These are phyloP conservation scores for Toxotes chatareus DNA, from an alignment of 2,113 vertebrate species.

Conservation along the genomic window DNA sequence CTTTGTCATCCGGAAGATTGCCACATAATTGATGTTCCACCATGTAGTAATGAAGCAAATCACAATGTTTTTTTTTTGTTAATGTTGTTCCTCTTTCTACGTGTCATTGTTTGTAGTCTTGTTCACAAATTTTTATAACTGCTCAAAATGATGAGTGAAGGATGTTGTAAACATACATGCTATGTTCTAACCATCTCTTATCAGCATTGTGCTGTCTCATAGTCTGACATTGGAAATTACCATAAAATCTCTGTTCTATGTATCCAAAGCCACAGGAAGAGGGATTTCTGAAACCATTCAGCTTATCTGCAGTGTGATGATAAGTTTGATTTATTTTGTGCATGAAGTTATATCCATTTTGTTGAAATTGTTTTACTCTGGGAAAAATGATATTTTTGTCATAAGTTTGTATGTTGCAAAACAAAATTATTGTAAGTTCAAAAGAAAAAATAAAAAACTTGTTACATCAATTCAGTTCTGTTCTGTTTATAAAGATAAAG, in stretches of 20 bases:
- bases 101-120: background rate
- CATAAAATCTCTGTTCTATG: background rate
- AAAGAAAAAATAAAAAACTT: constrained; percentile 7
- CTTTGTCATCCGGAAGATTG: background rate
- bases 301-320: background rate
- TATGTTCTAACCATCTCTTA: background rate
- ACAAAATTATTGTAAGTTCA: background rate
- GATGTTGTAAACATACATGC: background rate
- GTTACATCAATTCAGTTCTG: background rate
- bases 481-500: background rate
- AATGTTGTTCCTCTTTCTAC: background rate
- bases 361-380: background rate
- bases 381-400: background rate
- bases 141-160: background rate
- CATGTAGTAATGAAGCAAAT: constrained; percentile 6
- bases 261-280: background rate
- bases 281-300: background rate
- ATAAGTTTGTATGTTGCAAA: constrained; percentile 1
- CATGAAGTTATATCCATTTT: constrained; percentile 18
- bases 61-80: background rate
- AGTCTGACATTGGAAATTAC: background rate
- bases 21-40: background rate
- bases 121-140: background rate
- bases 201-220: background rate
- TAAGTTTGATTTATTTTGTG: background rate